phyloP scores from a whole-genome alignment of 2,888 invertebrate species.

The Steromphala cineraria region DNA sequence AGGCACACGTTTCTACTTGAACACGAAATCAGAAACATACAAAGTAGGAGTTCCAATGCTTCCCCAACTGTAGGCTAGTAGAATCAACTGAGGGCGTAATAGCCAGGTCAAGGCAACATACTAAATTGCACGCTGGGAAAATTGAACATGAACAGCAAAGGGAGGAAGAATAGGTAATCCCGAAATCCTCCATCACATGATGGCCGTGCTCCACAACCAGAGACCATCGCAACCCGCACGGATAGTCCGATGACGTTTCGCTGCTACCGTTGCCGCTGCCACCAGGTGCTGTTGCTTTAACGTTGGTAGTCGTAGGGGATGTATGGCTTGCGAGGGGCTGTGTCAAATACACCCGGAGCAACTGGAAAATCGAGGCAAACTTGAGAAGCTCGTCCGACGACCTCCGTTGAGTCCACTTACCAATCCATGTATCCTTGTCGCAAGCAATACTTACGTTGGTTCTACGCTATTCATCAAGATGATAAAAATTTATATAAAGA shows the following conservation, averaged over 20 bases:
- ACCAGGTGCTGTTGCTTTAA: background rate
- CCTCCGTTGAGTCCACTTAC: background rate
- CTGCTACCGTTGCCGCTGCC: background rate
- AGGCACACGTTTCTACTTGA: conserved; percentile 14
- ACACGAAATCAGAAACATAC: conserved; percentile 20
- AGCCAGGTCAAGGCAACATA: conserved; percentile 17
- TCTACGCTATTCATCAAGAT: too few species aligned
- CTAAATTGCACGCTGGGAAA: conserved; percentile 20
- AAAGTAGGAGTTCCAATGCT: background rate
- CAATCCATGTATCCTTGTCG: background rate
- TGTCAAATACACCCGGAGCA: conserved; percentile 4
- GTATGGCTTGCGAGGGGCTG: conserved; percentile 11
- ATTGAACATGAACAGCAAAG: conserved; percentile 17
- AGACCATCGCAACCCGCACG: background rate
- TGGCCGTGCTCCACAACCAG: background rate
- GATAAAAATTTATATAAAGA: too few species aligned
- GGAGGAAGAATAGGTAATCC: background rate
- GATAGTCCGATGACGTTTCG: background rate
- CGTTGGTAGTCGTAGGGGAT: background rate
- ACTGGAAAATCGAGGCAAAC: conserved; percentile 9
- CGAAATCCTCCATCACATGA: background rate
- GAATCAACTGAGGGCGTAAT: conserved; percentile 9
- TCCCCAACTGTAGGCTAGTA: conserved; percentile 13
- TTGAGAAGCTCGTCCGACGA: background rate
- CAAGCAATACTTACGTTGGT: background rate